Evolutionary conservation across 1,140 invertebrate genomes (phyloP), one percentile per base, ranked within the genome.

Genomic region (Aplysia californica): DNA sequence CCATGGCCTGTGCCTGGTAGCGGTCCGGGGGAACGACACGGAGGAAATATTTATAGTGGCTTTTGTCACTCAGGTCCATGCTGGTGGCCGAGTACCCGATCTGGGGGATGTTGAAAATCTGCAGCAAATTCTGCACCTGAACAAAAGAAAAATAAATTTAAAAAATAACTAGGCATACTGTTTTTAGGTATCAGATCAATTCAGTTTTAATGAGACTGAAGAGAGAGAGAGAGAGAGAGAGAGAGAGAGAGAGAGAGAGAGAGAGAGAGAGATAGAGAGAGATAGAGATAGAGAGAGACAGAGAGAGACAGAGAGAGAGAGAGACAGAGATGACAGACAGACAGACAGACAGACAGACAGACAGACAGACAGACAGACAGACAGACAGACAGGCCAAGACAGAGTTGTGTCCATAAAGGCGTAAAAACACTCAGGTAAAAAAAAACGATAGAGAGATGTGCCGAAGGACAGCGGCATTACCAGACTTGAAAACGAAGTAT

Each of bases 81-180:
- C 93, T 93, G 6, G 95, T 96, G 3, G 95, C 93, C 1, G 94
- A 95, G 89, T 95, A 96, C 21, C 94, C 95, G 82, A 96, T 94
- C 88, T 95, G 94, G 0, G 94, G 94, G 77, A 95, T 95, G 81
- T 93, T 92, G 85, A 95, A 95, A 2, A 95, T 91, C 86, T 95
- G 94, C 38, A 96, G 89, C 36, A 96, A 87, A 90, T 96, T 96
- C 88, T 96, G 95, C 10, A 96, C 95, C 73, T 79, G 68, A 20
- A 50, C 44, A 50, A 50, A 50, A 50, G n/a, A 50, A n/a, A 15
- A 50, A n/a, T 15, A 15, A 50, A 50, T 15, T 50, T 50, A 50
- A 50, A 50, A 50, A 50, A 50, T 15, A 50, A 50, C 10, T 50
- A 50, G 10, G n/a, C 10, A 50, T 10, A 50, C 44, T 15, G n/a